phyloP scores from a whole-genome alignment of 2,113 vertebrate genomes.

The Mus musculus region DNA sequence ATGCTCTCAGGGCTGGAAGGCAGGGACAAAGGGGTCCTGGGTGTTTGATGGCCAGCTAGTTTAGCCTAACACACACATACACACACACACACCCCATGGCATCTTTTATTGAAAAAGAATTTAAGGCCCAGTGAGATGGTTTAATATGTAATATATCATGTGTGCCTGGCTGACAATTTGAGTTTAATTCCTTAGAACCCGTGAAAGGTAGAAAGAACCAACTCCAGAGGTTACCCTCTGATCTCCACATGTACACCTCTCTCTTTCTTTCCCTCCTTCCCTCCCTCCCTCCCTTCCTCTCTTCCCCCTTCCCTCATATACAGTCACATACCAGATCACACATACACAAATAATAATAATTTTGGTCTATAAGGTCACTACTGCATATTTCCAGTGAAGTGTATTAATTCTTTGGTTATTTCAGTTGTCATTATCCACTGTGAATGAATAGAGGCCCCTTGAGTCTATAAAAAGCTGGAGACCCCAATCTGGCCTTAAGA shows the following conservation, averaged over 20 bases:
- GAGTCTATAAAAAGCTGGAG: not conserved
- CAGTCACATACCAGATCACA: not conserved
- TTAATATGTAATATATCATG: not conserved
- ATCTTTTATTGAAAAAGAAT: not conserved
- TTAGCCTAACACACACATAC: not conserved
- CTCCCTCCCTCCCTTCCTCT: not conserved
- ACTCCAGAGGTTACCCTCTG: not conserved
- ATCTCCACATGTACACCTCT: not conserved
- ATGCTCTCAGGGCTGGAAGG: not conserved
- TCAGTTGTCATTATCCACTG: not conserved
- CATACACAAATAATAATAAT: not conserved
- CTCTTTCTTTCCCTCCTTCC: too few relatives aligned
- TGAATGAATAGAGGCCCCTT: constrained; percentile 34
- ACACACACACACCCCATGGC: not conserved
- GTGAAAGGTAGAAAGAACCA: not conserved
- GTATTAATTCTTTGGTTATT: not conserved
- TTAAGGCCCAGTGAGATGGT: not conserved
- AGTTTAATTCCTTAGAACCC: not conserved
- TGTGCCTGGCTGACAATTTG: not conserved
- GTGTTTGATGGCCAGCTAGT: not conserved
- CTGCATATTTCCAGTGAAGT: not conserved
- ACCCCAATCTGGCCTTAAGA: not conserved
- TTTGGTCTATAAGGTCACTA: not conserved
- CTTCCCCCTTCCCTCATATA: not conserved
- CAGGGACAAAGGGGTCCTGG: not conserved